Evolutionary conservation across 2,797 vertebrate genomes (phyloP).

Genomic region (Coilia nasus): DNA sequence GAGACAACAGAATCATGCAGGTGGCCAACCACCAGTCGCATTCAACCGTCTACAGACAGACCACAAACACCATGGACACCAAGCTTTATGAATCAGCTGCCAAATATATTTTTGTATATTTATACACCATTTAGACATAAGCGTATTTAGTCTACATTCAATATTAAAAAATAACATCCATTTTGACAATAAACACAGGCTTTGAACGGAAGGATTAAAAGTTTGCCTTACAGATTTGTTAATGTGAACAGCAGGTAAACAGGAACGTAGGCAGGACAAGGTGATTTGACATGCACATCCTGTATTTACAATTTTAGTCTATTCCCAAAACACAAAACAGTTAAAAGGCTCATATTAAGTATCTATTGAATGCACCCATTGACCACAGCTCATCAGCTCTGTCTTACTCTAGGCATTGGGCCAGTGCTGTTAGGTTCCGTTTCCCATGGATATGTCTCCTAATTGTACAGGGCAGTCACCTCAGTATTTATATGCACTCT

Average conservation of each 20-base stretch:
- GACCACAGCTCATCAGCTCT: background rate
- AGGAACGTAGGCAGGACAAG: slow-evolving; percentile 33
- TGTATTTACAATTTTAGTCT: slow-evolving; percentile 8
- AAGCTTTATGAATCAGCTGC: slow-evolving; percentile 41
- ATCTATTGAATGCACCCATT: background rate
- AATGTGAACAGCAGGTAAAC: slow-evolving; percentile 47
- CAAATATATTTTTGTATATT: slow-evolving; percentile 4
- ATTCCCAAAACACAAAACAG: background rate
- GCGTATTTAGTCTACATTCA: slow-evolving; percentile 67
- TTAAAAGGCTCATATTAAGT: background rate
- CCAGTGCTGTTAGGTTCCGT: slow-evolving; percentile 1
- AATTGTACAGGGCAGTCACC: background rate
- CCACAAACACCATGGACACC: slow-evolving; percentile 42
- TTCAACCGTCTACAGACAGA: slow-evolving; percentile 40
- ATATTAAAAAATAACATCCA: background rate
- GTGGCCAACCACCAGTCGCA: slow-evolving; percentile 51
- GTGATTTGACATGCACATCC: background rate
- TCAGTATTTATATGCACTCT: slow-evolving; percentile 23
- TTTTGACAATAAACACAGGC: slow-evolving; percentile 27
- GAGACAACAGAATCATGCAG: slow-evolving; percentile 36
- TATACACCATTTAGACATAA: slow-evolving; percentile 48
- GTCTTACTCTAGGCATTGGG: background rate
- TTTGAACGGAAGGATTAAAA: slow-evolving; percentile 48
- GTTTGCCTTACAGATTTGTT: slow-evolving; percentile 50
- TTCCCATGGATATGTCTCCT: background rate